Base-by-base conservation (phyloP, 1,140 invertebrate species). In the Sitodiplosis mosellana region DNA sequence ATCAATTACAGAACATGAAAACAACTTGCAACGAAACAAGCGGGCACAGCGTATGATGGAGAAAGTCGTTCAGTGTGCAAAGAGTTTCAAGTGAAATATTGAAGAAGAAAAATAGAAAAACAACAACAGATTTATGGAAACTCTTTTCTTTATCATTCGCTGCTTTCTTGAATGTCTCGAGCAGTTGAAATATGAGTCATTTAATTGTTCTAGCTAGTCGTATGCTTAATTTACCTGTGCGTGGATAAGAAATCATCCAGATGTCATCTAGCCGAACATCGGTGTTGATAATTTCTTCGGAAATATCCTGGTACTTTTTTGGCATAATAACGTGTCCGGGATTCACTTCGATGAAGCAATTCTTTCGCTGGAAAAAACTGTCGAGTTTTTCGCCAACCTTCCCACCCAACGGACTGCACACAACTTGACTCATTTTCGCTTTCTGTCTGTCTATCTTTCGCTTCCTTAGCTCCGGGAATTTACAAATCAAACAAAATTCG, bases 211-310 rank as follows among this genome's bases (percentile, higher is more conserved):
- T n/a, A n/a, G n/a, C n/a, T n/a, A n/a, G n/a, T n/a, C n/a, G n/a
- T n/a, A n/a, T n/a, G n/a, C n/a, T n/a, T n/a, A n/a, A n/a, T n/a
- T 68, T 63, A 81, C 82, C 81, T 51, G 84, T 86, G 54, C 85
- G 73, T 1, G 85, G 84, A 68, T 77, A 87, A 8, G 83, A 87
- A 18, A 84, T 71, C 57, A 88, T 64, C 81, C 82, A 88, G 0
- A 86, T 70, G 55, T 89, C 84, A 51, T 79, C 77, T 2, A 78
- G 65, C 33, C 74, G 66, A 2, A 87, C 68, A 33, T 76, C 65
- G 47, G 81, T 67, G 48, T 81, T 72, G 15, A 77, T 60, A 38
- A 86, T 81, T 49, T 74, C 73, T 49, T 77, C 69, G 0, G 74
- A 80, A n/a, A 80, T 71, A 8, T 75, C 72, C 45, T 73, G 67